Percentiles rank a stretch among this genome's conserved stretches.
Conservation (phyloP, 1,140 invertebrate genomes). For the Apis laboriosa region DNA sequence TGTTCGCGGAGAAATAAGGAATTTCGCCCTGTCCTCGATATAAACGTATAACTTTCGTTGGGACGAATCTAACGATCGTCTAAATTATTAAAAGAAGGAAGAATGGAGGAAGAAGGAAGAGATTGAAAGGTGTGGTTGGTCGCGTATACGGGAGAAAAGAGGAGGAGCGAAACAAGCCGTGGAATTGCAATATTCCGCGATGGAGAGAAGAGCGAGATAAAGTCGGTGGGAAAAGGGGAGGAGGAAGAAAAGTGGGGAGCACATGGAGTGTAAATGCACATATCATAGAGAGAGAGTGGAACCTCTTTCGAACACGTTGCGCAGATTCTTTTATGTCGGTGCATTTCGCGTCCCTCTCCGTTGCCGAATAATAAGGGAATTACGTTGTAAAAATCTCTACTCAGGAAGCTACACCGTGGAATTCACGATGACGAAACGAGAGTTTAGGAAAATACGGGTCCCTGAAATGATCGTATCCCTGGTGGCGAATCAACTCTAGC, state of each 20-base stretch:
- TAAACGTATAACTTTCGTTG: not conserved
- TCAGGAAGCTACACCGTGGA: not conserved
- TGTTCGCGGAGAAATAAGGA: not conserved
- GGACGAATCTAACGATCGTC: not conserved
- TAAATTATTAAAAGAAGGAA: not conserved
- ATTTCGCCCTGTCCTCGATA: too few relatives aligned
- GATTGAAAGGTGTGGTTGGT: not conserved
- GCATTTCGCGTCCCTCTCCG: not conserved
- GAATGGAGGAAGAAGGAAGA: not conserved
- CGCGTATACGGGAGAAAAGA: not conserved
- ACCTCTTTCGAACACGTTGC: constrained; percentile 22
- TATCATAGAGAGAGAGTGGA: not conserved
- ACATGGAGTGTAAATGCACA: not conserved
- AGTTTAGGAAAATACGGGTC: constrained; percentile 2
- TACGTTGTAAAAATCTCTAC: constrained; percentile 14
- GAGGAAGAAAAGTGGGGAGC: not conserved
- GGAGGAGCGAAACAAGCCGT: not conserved
- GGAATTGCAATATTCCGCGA: constrained; percentile 40
- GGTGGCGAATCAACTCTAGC: not conserved
- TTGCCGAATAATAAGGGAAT: constrained; percentile 36
- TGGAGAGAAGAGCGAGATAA: not conserved
- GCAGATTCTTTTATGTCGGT: constrained; percentile 36
- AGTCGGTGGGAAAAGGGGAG: constrained; percentile 15
- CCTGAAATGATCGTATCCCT: not conserved
- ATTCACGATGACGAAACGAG: not conserved